These are phyloP conservation scores for Philopotamus ludificatus DNA, from an alignment of 1,140 invertebrate species.

Conservation along the genomic window DNA sequence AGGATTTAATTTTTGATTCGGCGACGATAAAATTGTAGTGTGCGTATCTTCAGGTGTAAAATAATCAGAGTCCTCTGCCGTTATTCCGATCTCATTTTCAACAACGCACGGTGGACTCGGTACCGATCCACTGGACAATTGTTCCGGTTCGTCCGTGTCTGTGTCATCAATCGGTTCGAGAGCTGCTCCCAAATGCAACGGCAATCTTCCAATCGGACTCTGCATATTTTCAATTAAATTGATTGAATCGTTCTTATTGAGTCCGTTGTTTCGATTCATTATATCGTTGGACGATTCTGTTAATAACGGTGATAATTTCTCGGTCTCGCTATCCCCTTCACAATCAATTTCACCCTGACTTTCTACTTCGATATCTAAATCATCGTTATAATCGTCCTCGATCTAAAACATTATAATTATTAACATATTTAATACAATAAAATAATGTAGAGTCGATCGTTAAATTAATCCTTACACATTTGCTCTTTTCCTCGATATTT, in stretches of 20 bases:
- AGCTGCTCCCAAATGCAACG: slow-evolving; percentile 51
- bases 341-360: slow-evolving; percentile 46
- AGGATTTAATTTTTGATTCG: slow-evolving; percentile 42
- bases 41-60: slow-evolving; percentile 70
- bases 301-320: slow-evolving; percentile 74
- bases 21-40: slow-evolving; percentile 60
- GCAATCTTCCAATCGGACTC: slow-evolving; percentile 28
- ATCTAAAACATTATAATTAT: slow-evolving; percentile 22
- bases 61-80: slow-evolving; percentile 67
- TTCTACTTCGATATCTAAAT: slow-evolving; percentile 38
- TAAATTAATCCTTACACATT: slow-evolving; percentile 26
- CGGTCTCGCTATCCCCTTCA: slow-evolving; percentile 78
- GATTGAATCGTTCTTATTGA: slow-evolving; percentile 28
- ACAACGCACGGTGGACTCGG: neutral
- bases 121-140: slow-evolving; percentile 34
- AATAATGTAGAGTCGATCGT: neutral
- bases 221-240: slow-evolving; percentile 38
- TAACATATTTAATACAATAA: neutral
- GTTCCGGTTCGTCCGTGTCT: slow-evolving; percentile 53
- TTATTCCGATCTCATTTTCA: slow-evolving; percentile 38
- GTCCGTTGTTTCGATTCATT: slow-evolving; percentile 17
- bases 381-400: slow-evolving; percentile 31
- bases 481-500: slow-evolving; percentile 32
- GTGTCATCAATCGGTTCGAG: slow-evolving; percentile 60
- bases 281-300: slow-evolving; percentile 48